A percentile compares a stretch with the other conserved stretches of the same genome.
These are phyloP conservation scores for Pteronura brasiliensis DNA, from an alignment of 2,113 vertebrate species.

Conservation along the genomic window DNA sequence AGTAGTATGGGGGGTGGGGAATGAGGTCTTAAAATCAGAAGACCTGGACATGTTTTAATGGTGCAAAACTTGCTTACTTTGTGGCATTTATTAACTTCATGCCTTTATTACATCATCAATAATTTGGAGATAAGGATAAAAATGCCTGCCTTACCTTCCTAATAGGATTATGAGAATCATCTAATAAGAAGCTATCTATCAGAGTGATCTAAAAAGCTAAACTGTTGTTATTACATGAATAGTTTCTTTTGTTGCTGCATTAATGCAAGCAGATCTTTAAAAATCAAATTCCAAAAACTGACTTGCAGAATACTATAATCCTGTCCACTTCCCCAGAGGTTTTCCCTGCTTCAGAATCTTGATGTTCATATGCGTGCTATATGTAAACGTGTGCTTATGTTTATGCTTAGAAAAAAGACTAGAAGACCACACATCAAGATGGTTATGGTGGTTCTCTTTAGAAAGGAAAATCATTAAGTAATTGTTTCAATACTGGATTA, in stretches of 20 bases:
- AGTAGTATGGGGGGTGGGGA: neutral
- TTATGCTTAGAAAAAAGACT: neutral
- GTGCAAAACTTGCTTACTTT: neutral
- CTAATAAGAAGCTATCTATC: neutral
- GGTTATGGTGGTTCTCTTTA: neutral
- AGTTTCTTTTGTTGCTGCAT: neutral
- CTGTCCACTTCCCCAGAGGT: neutral
- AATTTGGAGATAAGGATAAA: neutral
- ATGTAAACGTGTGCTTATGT: neutral
- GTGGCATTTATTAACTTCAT: neutral
- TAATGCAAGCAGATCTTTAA: neutral
- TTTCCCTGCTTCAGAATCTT: neutral
- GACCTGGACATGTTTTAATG: neutral
- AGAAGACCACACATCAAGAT: neutral
- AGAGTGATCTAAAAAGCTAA: neutral
- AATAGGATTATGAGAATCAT: neutral
- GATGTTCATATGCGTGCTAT: neutral
- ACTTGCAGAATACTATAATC: neutral
- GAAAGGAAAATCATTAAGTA: neutral
- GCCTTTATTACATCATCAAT: neutral
- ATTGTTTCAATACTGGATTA: neutral
- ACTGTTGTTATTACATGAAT: neutral
- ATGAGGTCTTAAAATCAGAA: slow-evolving; percentile 16
- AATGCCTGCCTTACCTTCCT: neutral
- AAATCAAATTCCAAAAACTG: neutral